Conservation (phyloP, 2,888 invertebrate genomes). For the Rotaria socialis region DNA sequence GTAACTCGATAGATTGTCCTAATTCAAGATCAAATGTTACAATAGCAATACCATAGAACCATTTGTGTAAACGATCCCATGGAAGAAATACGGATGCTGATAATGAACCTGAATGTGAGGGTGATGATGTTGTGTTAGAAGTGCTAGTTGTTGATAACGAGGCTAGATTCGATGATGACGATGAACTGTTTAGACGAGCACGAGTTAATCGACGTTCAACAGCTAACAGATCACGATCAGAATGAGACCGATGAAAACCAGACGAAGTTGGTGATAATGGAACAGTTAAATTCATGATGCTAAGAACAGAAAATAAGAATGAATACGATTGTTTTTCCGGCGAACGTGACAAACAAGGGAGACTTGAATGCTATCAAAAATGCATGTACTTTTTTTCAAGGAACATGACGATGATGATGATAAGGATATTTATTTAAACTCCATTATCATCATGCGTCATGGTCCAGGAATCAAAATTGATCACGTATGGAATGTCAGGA, state of each 20-base stretch:
- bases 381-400: neutral
- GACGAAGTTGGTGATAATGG: neutral
- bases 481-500: too few species aligned
- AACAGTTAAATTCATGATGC: neutral
- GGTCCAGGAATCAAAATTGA: too few species aligned
- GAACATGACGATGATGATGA: neutral
- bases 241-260: neutral
- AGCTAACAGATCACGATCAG: neutral
- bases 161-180: neutral
- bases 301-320: neutral
- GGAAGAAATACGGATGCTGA: constrained; percentile 52
- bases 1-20: constrained; percentile 91
- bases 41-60: constrained; percentile 94
- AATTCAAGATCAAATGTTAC: constrained; percentile 97
- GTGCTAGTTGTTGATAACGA: neutral
- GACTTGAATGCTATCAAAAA: neutral
- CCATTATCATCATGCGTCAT: neutral
- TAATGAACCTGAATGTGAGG: neutral
- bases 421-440: neutral
- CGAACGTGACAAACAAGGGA: neutral
- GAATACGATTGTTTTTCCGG: neutral
- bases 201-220: neutral
- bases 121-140: neutral
- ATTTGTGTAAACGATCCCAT: constrained; percentile 69
- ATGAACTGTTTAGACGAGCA: neutral